Conservation (phyloP, 2,888 invertebrate genomes). For the Cephalotes varians region DNA sequence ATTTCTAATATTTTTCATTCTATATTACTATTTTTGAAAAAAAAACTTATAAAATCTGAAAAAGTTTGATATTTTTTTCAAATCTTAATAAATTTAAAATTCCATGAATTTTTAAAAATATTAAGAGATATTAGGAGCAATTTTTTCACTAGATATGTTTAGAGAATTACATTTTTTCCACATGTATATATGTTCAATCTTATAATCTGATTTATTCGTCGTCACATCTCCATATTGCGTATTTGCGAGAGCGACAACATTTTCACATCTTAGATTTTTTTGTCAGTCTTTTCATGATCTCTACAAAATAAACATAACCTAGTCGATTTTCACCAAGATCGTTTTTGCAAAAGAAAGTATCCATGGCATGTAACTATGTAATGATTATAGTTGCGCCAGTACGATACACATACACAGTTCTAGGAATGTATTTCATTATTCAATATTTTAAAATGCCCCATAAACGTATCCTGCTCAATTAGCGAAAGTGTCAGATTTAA, state of each 20-base stretch:
- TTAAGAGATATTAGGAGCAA: no score
- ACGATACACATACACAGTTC: not conserved
- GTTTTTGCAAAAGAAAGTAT: not conserved
- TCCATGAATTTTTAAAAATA: no score
- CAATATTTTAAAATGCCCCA: no score
- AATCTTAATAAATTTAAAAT: no score
- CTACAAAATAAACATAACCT: constrained; percentile 48
- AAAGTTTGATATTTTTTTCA: no score
- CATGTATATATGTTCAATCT: not conserved
- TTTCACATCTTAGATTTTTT: not conserved
- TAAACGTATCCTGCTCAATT: not conserved
- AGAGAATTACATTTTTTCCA: not conserved
- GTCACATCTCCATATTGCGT: not conserved
- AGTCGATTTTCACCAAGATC: not conserved
- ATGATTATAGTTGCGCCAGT: not conserved
- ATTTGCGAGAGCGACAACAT: not conserved
- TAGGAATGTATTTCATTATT: not conserved
- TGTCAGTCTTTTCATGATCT: not conserved
- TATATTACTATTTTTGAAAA: no score
- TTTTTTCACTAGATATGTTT: no score
- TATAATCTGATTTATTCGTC: not conserved
- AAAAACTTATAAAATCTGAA: no score
- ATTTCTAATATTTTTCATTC: no score
- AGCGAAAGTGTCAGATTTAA: not conserved
- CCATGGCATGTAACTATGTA: not conserved